Percentiles rank a stretch among this genome's conserved stretches.
Evolutionary conservation across 2,888 invertebrate species (phyloP).

Genomic region (Brassicogethes aeneus): DNA sequence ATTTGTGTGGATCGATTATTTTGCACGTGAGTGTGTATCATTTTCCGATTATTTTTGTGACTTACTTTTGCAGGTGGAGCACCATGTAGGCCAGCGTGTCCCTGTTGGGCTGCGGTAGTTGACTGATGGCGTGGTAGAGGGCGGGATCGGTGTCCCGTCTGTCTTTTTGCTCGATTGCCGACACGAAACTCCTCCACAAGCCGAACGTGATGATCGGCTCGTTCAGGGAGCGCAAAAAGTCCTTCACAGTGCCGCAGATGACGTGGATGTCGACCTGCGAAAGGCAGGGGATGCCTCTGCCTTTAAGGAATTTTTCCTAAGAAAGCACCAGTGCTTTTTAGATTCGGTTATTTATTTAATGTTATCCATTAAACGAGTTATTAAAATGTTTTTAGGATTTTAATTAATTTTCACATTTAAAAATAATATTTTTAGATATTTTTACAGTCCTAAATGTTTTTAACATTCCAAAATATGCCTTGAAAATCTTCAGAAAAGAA

Average conservation of each 20-base stretch:
- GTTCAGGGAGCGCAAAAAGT: conserved; percentile 79
- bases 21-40: too few relatives aligned
- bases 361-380: not conserved
- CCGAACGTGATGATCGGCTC: conserved; percentile 82
- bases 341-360: conserved; percentile 1
- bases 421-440: too few relatives aligned
- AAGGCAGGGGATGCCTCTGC: conserved; percentile 77
- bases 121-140: conserved; percentile 66
- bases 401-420: too few relatives aligned
- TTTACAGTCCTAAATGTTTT: too few relatives aligned
- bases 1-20: too few relatives aligned
- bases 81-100: conserved; percentile 92
- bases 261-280: conserved; percentile 71
- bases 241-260: conserved; percentile 89
- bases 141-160: conserved; percentile 53
- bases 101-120: conserved; percentile 85
- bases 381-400: conserved; percentile 1
- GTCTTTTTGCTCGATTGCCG: conserved; percentile 52
- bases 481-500: too few relatives aligned
- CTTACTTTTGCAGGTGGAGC: conserved; percentile 77
- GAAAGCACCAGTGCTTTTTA: conserved; percentile 6
- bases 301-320: conserved; percentile 77
- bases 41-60: too few relatives aligned
- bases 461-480: too few relatives aligned
- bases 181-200: conserved; percentile 74